These are phyloP conservation scores for Catamblyrhynchus diadema DNA, from an alignment of 2,797 vertebrate species.

Conservation along the genomic window DNA sequence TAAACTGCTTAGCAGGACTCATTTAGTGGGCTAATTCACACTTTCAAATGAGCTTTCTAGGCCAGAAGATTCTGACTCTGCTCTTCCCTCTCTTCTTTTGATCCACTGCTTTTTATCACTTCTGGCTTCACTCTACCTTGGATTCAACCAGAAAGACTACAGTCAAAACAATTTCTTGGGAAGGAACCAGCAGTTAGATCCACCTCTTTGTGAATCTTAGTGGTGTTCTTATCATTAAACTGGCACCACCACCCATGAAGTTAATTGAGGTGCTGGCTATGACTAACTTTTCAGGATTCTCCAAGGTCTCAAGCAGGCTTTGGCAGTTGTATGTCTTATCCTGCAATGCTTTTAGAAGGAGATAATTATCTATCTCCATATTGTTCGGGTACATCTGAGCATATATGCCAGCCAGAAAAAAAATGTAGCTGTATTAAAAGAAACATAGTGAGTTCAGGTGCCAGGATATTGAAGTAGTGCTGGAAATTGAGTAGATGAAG, in stretches of 20 bases:
- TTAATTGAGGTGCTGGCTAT: conserved; percentile 46
- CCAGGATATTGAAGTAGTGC: neutral
- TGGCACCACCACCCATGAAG: conserved; percentile 60
- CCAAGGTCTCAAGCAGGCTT: conserved; percentile 17
- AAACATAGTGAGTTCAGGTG: neutral
- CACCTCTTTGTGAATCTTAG: neutral
- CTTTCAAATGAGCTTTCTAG: neutral
- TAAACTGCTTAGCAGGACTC: neutral
- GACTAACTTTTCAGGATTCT: conserved; percentile 56
- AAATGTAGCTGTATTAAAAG: neutral
- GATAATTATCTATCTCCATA: conserved; percentile 1
- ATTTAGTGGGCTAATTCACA: neutral
- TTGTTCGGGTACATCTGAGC: neutral
- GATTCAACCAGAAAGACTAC: neutral
- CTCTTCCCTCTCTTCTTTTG: conserved; percentile 4
- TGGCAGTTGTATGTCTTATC: conserved; percentile 1
- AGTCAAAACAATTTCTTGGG: conserved; percentile 26
- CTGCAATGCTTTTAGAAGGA: neutral
- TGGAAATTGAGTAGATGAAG: neutral
- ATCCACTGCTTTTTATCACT: neutral
- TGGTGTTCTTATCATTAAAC: conserved; percentile 30
- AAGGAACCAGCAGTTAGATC: neutral
- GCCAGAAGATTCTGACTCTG: neutral
- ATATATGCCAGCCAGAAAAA: neutral
- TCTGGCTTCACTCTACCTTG: neutral